A percentile compares a stretch with the other conserved stretches of the same genome.
These are phyloP conservation scores for Acipenser ruthenus DNA, from an alignment of 2,797 vertebrate genomes.

Conservation along the genomic window DNA sequence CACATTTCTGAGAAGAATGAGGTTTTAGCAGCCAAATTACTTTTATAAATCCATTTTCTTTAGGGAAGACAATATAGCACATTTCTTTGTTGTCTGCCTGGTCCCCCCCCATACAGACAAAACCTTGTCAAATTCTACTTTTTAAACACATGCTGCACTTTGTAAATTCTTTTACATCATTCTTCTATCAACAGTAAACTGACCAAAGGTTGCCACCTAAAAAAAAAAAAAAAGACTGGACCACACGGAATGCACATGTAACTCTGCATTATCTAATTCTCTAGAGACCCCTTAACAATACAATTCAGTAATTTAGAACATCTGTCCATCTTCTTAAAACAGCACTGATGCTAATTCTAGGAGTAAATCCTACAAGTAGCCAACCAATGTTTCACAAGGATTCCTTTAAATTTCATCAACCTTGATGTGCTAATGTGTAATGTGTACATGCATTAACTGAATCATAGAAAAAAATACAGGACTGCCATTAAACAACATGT, in stretches of 20 bases:
- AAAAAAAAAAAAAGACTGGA: conserved; percentile 6
- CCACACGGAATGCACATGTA: conserved; percentile 15
- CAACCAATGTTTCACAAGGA: too few species aligned
- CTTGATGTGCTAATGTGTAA: too few species aligned
- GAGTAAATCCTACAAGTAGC: neutral
- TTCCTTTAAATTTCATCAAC: too few species aligned
- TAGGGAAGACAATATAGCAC: conserved; percentile 3
- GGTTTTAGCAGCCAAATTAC: conserved; percentile 17
- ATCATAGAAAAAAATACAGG: too few species aligned
- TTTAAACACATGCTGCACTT: neutral
- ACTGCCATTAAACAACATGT: too few species aligned
- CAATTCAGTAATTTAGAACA: conserved; percentile 3
- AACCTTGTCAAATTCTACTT: conserved; percentile 1
- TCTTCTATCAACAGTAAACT: neutral
- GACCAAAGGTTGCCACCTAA: neutral
- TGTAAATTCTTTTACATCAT: neutral
- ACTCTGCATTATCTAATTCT: conserved; percentile 9
- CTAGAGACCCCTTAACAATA: conserved; percentile 9
- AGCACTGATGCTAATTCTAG: conserved; percentile 2
- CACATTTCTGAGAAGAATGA: conserved; percentile 15
- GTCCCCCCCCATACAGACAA: neutral
- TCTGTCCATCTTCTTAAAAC: neutral
- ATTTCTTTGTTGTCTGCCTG: too few species aligned
- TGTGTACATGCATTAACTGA: too few species aligned
- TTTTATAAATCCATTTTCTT: conserved; percentile 21